phyloP scores from a whole-genome alignment of 2,797 vertebrate genomes.

The Smutsia temminckii region DNA sequence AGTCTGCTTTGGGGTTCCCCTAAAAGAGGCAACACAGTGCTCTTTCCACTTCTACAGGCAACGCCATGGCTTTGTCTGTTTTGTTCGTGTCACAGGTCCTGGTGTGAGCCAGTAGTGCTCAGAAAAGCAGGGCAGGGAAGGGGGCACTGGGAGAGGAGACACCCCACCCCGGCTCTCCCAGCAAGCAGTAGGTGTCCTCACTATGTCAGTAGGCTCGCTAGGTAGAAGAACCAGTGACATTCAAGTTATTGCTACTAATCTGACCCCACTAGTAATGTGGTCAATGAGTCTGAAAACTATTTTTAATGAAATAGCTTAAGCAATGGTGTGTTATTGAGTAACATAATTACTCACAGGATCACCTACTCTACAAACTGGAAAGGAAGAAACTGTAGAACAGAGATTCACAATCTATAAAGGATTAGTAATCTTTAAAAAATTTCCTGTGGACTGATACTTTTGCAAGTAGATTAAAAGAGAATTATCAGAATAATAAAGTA shows the following conservation, averaged over 20 bases:
- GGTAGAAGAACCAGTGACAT: not conserved
- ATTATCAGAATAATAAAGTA: not conserved
- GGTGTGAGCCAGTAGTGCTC: not conserved
- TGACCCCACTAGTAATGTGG: not conserved
- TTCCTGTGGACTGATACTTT: not conserved
- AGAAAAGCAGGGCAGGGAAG: not conserved
- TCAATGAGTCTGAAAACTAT: not conserved
- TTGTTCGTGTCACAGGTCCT: not conserved
- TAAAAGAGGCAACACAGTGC: not conserved
- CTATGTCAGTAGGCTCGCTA: not conserved
- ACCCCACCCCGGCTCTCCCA: not conserved
- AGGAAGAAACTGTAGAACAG: not conserved
- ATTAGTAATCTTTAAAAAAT: not conserved
- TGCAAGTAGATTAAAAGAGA: not conserved
- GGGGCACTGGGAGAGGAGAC: not conserved
- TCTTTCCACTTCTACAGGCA: not conserved
- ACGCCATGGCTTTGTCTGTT: not conserved
- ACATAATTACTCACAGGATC: not conserved
- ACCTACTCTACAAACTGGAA: not conserved
- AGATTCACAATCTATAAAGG: not conserved
- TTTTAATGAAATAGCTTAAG: not conserved
- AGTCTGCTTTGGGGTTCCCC: not conserved
- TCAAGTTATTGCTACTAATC: not conserved
- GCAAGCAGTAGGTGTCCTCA: not conserved
- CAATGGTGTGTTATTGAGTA: not conserved